Conservation (phyloP, 1,140 invertebrate species). For the Drosophila sucinea region DNA sequence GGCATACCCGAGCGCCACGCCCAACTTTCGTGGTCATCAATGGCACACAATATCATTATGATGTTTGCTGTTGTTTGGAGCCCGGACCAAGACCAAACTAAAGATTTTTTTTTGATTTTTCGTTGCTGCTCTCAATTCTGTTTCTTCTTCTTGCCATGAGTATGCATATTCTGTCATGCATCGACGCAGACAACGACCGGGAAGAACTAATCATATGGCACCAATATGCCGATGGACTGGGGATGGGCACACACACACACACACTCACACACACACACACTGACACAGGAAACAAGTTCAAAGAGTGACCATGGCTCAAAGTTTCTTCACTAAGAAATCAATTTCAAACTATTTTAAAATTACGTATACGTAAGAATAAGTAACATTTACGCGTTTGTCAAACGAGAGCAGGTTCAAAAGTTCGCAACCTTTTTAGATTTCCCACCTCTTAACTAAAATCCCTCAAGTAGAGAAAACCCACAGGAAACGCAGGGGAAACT, state of each 20-base stretch:
- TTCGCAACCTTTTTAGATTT: too few species aligned
- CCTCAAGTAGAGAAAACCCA: too few species aligned
- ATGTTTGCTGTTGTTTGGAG: slow-evolving; percentile 21
- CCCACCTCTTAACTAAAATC: too few species aligned
- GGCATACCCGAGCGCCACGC: slow-evolving; percentile 66
- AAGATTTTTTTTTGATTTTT: slow-evolving; percentile 11
- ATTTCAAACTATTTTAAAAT: too few species aligned
- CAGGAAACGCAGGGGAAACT: too few species aligned
- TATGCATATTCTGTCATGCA: slow-evolving; percentile 51
- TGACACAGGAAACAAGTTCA: neutral
- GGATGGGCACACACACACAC: slow-evolving; percentile 15
- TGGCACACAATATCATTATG: slow-evolving; percentile 59
- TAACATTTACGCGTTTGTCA: too few species aligned
- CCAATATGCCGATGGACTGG: slow-evolving; percentile 57
- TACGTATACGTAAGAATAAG: too few species aligned
- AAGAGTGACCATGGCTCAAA: neutral
- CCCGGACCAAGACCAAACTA: slow-evolving; percentile 56
- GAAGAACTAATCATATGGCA: slow-evolving; percentile 75
- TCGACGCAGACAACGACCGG: slow-evolving; percentile 45
- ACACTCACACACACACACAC: neutral
- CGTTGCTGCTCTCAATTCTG: slow-evolving; percentile 25
- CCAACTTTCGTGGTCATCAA: slow-evolving; percentile 78
- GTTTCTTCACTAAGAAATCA: neutral
- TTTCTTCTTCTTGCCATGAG: slow-evolving; percentile 40
- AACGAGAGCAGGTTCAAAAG: too few species aligned